Evolutionary conservation across 2,888 invertebrate genomes (phyloP).

Genomic region (Aphidius colemani): DNA sequence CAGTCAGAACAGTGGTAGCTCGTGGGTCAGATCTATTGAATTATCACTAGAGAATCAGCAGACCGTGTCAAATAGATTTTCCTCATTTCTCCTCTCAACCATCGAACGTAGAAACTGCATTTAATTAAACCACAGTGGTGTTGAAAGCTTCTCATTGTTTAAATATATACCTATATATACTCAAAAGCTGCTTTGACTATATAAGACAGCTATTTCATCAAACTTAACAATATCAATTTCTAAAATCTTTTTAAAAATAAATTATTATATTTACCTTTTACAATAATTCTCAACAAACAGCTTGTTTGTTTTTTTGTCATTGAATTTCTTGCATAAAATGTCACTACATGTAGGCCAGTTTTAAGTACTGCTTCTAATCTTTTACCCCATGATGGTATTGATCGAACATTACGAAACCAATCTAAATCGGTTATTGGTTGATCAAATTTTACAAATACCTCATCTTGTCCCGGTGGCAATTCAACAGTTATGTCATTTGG

Average conservation of each 20-base stretch:
- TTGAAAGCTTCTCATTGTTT: too few relatives aligned
- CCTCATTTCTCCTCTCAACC: background rate
- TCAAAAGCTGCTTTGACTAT: too few relatives aligned
- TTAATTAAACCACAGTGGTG: conserved; percentile 16
- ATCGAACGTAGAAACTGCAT: conserved; percentile 3
- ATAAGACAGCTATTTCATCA: too few relatives aligned
- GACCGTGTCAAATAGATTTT: conserved; percentile 10
- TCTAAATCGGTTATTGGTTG: conserved; percentile 64
- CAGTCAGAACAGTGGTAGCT: too few relatives aligned
- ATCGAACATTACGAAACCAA: conserved; percentile 62
- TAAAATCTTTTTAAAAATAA: background rate
- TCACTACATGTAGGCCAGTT: conserved; percentile 61
- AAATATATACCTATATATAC: too few relatives aligned
- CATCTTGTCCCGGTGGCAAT: conserved; percentile 58
- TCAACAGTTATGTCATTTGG: conserved; percentile 62
- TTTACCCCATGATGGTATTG: conserved; percentile 63
- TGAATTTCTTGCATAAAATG: conserved; percentile 62
- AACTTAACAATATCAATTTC: too few relatives aligned
- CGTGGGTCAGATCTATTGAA: background rate
- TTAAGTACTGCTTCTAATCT: conserved; percentile 61
- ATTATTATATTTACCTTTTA: conserved; percentile 48
- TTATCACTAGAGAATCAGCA: conserved; percentile 12
- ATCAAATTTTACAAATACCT: conserved; percentile 61
- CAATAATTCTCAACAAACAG: conserved; percentile 59
- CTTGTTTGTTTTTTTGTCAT: conserved; percentile 60